phyloP scores from a whole-genome alignment of 2,113 vertebrate genomes.

The Cynoglossus semilaevis region DNA sequence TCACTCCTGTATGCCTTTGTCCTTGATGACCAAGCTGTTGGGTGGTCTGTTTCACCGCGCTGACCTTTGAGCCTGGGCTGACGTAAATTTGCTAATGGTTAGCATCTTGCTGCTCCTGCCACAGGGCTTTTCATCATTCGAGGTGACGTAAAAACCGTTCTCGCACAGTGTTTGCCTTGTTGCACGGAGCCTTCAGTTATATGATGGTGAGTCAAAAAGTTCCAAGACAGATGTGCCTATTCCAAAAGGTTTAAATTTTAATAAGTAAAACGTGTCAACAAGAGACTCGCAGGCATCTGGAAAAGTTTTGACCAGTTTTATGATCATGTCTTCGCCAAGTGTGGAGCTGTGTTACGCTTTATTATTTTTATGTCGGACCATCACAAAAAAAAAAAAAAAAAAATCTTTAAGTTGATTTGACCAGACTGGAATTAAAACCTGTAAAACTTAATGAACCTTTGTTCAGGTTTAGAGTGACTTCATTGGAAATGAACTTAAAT shows the following conservation, averaged over 20 bases:
- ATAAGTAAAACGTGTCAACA: no score
- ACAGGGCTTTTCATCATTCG: slow-evolving; percentile 50
- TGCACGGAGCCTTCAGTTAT: no score
- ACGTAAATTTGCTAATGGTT: slow-evolving; percentile 72
- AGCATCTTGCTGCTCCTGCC: slow-evolving; percentile 48
- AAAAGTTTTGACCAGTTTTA: no score
- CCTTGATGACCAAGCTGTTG: slow-evolving; percentile 70
- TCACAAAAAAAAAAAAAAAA: background rate
- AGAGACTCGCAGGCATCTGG: no score
- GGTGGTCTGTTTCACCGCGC: slow-evolving; percentile 69
- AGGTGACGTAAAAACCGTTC: slow-evolving; percentile 56
- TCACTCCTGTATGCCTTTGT: slow-evolving; percentile 53
- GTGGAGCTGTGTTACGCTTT: no score
- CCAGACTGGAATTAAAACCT: no score
- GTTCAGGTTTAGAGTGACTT: background rate
- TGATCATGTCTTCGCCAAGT: no score
- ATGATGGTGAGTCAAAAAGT: no score
- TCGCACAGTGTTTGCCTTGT: slow-evolving; percentile 15
- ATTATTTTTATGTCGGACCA: no score
- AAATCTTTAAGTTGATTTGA: no score
- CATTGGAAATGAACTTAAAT: slow-evolving; percentile 1
- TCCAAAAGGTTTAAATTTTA: no score
- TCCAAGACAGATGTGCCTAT: background rate
- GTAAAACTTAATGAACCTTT: no score
- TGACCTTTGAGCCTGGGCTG: slow-evolving; percentile 61